Percentiles rank a stretch among this genome's conserved stretches.
Evolutionary conservation across 2,888 invertebrate genomes (phyloP).

Genomic region (Cacoxenus indagator): DNA sequence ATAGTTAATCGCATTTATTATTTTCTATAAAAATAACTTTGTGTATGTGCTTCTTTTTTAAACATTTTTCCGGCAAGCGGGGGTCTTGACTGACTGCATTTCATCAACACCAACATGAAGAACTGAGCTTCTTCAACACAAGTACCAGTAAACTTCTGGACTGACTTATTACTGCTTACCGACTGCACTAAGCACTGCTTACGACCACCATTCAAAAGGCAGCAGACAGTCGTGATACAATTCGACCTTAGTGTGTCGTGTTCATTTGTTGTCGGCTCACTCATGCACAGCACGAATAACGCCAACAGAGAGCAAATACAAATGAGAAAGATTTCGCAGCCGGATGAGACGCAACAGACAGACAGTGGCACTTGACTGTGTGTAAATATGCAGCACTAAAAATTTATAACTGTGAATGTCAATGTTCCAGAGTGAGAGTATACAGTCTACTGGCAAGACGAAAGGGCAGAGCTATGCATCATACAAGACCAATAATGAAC

Average conservation of each 20-base stretch:
- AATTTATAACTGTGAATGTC: constrained; percentile 12
- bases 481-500: not conserved
- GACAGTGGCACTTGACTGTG: constrained; percentile 16
- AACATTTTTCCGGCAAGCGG: not conserved
- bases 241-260: not conserved
- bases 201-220: constrained; percentile 1
- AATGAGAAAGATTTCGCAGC: not conserved
- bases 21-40: constrained; percentile 9
- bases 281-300: constrained; percentile 20
- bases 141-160: not conserved
- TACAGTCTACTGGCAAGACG: not conserved
- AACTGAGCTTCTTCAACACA: not conserved
- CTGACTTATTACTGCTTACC: no score
- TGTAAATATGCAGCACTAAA: constrained; percentile 5
- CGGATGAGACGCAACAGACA: no score
- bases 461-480: not conserved
- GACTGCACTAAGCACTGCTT: constrained; percentile 1
- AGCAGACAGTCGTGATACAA: not conserved
- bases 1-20: constrained; percentile 28
- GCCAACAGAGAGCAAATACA: not conserved
- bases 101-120: no score
- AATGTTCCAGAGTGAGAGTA: no score
- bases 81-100: no score
- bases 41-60: not conserved
- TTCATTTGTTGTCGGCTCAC: constrained; percentile 18